Percentiles rank a stretch among this genome's conserved stretches.
phyloP scores from a whole-genome alignment of 2,113 vertebrate species.

The Mola mola region DNA sequence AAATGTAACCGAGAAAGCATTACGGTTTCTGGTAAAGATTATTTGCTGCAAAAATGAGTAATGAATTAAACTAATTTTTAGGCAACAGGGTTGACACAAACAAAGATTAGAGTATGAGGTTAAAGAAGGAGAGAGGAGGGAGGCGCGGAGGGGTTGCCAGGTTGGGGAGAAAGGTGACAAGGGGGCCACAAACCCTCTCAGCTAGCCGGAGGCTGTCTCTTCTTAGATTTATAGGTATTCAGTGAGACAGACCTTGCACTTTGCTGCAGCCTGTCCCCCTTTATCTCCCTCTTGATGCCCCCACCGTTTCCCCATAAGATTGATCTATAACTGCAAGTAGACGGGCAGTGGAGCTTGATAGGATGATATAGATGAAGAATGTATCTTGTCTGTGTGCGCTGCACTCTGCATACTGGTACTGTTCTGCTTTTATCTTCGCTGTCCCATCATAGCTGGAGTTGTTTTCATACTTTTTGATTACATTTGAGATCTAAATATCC shows the following conservation, averaged over 20 bases:
- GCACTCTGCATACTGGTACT: constrained; percentile 15
- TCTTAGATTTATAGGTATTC: constrained; percentile 60
- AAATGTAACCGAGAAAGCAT: no score
- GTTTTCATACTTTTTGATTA: constrained; percentile 58
- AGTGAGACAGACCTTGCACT: constrained; percentile 52
- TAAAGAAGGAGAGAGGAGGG: constrained; percentile 24
- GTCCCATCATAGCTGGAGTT: constrained; percentile 19
- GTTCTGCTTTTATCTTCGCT: constrained; percentile 17
- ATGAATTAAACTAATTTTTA: background rate
- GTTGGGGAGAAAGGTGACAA: constrained; percentile 39
- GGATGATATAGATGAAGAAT: constrained; percentile 20
- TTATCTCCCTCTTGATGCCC: constrained; percentile 31
- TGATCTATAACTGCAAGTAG: constrained; percentile 19
- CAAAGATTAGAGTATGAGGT: constrained; percentile 5
- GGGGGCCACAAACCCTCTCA: constrained; percentile 56
- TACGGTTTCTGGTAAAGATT: no score
- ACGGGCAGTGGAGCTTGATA: constrained; percentile 11
- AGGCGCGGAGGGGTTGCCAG: constrained; percentile 17
- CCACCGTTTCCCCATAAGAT: constrained; percentile 24
- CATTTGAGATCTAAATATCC: constrained; percentile 72
- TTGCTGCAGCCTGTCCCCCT: constrained; percentile 55
- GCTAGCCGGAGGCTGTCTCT: constrained; percentile 40
- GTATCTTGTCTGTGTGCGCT: constrained; percentile 9
- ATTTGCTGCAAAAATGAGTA: no score
- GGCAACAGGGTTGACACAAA: constrained; percentile 1